Evolutionary conservation across 2,113 vertebrate genomes (phyloP), one percentile per base, ranked within the genome.

Genomic region (Excalfactoria chinensis): DNA sequence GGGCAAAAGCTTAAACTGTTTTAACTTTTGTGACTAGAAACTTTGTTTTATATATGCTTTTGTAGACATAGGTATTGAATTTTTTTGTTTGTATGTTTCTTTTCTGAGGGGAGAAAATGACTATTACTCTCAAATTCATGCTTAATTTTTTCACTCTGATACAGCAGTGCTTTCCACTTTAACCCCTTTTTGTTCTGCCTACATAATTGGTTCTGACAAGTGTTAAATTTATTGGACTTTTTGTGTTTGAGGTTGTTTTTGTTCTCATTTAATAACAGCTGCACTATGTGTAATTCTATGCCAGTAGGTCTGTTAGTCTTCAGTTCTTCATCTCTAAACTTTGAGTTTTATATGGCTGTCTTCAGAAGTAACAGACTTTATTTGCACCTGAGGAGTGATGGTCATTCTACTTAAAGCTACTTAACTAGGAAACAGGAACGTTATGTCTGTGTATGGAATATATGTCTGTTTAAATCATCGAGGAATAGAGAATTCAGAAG

Each of bases 141-240:
- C 8, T 71, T 22, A 28, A 22, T 18, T 51, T 23, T 44, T 44
- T 74, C 44, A 16, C 26, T 28, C 51, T 4, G 13, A 59, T 87
- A 9, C 1, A 0, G 9, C 1, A 0, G 9, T 58, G 21, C 35
- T 19, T 85, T 82, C 6, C 4, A 75, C n/a, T 68, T 72, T 48
- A 76, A 43, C 7, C 5, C 3, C 3, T 85, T 62, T 79, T 20
- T 67, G 4, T 11, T 13, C 76, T 11, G 48, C 17, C 32, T 55
- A n/a, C 0, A 0, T 62, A 84, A 60, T 41, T 73, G 1, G 4
- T 22, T 12, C 1, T 69, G n/a, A 41, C 41, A 44, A 72, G 32
- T 59, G 43, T 11, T 88, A 18, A 10, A 13, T 62, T 66, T 89
- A 3, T 83, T 37, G 15, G 28, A 9, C 28, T 12, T 56, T 56